Conservation (phyloP, 2,113 vertebrate species). For the Poeciliopsis prolifica region DNA sequence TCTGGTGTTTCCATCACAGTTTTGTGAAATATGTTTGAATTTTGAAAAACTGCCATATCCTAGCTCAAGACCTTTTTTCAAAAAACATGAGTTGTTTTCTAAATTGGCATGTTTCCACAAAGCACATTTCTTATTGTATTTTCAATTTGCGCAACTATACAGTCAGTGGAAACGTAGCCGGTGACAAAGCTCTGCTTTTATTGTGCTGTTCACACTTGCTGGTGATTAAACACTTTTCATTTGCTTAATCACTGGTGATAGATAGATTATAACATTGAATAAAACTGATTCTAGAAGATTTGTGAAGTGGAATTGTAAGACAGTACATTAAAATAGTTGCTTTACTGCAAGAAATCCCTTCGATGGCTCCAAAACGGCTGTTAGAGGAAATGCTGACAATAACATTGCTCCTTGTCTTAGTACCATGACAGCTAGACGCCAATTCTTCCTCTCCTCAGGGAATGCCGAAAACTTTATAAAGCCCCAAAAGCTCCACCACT, state of each 20-base stretch:
- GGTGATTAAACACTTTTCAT: not conserved
- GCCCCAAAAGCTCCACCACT: not conserved
- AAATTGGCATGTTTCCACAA: too few relatives aligned
- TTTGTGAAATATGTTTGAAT: too few relatives aligned
- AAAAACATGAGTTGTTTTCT: too few relatives aligned
- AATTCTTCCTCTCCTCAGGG: conserved; percentile 1
- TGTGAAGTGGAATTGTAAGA: not conserved
- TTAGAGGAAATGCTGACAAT: conserved; percentile 19
- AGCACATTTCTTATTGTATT: too few relatives aligned
- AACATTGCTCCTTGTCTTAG: not conserved
- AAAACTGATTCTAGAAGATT: not conserved
- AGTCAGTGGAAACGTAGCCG: too few relatives aligned
- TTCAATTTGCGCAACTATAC: too few relatives aligned
- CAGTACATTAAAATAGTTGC: not conserved
- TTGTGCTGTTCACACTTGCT: not conserved
- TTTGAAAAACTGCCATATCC: too few relatives aligned
- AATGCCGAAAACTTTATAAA: conserved; percentile 54
- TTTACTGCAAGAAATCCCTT: conserved; percentile 15
- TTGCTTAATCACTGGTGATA: not conserved
- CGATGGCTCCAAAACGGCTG: conserved; percentile 10
- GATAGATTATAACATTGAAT: not conserved
- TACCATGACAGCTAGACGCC: not conserved
- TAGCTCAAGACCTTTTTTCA: too few relatives aligned
- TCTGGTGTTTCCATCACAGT: too few relatives aligned
- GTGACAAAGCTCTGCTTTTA: not conserved